Evolutionary conservation across 2,888 invertebrate species (phyloP).

Genomic region (Melipona bicolor): DNA sequence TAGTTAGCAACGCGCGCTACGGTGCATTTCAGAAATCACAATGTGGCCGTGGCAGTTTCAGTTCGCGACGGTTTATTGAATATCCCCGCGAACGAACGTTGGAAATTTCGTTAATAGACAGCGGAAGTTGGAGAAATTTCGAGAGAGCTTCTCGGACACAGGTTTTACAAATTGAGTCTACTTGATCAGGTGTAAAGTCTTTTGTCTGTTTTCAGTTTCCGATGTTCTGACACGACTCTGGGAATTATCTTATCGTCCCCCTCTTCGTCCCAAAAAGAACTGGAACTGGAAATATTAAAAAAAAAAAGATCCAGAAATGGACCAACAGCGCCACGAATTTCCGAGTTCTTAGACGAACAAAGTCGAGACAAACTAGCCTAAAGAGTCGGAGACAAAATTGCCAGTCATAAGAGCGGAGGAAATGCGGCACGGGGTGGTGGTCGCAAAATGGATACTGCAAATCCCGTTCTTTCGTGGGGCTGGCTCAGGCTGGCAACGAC

Average conservation of each 20-base stretch:
- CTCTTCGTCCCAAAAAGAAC: background rate
- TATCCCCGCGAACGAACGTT: background rate
- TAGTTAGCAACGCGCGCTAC: conserved; percentile 29
- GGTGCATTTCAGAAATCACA: conserved; percentile 19
- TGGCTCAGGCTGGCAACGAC: conserved; percentile 1
- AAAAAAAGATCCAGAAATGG: background rate
- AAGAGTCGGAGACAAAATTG: background rate
- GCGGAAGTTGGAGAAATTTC: background rate
- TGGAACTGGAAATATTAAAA: background rate
- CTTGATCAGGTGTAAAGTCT: no score
- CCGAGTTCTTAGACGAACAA: background rate
- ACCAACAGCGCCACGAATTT: background rate
- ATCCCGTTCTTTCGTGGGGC: conserved; percentile 14
- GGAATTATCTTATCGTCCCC: background rate
- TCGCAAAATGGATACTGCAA: conserved; percentile 10
- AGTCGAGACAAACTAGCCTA: background rate
- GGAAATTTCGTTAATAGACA: background rate
- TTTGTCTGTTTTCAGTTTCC: no score
- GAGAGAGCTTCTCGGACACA: background rate
- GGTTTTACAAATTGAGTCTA: no score
- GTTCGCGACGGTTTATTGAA: background rate
- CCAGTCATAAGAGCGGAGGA: background rate
- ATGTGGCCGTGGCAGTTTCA: background rate
- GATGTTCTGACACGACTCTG: no score
- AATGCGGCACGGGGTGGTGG: background rate